Evolutionary conservation across 1,140 invertebrate genomes (phyloP).

Genomic region (Caerostris darwini): DNA sequence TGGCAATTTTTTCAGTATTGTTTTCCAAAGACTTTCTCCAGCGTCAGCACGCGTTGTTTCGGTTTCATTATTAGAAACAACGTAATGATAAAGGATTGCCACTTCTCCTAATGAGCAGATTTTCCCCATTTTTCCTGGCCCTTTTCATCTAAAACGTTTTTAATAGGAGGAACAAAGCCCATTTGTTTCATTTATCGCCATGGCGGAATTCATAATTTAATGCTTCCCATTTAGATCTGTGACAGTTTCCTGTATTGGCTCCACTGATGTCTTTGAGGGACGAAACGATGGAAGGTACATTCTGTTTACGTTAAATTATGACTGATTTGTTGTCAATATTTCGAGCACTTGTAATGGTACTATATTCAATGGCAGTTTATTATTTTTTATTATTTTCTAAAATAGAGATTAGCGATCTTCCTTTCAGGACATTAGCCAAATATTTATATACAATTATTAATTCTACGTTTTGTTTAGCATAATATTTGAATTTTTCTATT

Average conservation of each 20-base stretch:
- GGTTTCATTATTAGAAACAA: neutral
- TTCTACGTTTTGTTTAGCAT: too few relatives aligned
- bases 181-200: conserved; percentile 32
- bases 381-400: too few relatives aligned
- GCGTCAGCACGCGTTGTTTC: neutral
- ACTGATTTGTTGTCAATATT: too few relatives aligned
- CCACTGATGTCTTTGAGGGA: too few relatives aligned
- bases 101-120: conserved; percentile 52
- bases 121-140: neutral
- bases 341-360: too few relatives aligned
- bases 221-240: neutral
- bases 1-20: neutral
- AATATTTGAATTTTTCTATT: too few relatives aligned
- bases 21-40: neutral
- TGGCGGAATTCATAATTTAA: conserved; percentile 40
- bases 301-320: neutral
- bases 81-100: conserved; percentile 47
- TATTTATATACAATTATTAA: too few relatives aligned
- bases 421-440: too few relatives aligned
- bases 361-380: too few relatives aligned
- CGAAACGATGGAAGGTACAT: neutral
- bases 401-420: too few relatives aligned
- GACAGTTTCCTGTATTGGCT: neutral
- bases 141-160: conserved; percentile 28
- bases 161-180: conserved; percentile 20